These are phyloP conservation scores for Odontothrips loti DNA, from an alignment of 2,888 invertebrate species.

Conservation along the genomic window DNA sequence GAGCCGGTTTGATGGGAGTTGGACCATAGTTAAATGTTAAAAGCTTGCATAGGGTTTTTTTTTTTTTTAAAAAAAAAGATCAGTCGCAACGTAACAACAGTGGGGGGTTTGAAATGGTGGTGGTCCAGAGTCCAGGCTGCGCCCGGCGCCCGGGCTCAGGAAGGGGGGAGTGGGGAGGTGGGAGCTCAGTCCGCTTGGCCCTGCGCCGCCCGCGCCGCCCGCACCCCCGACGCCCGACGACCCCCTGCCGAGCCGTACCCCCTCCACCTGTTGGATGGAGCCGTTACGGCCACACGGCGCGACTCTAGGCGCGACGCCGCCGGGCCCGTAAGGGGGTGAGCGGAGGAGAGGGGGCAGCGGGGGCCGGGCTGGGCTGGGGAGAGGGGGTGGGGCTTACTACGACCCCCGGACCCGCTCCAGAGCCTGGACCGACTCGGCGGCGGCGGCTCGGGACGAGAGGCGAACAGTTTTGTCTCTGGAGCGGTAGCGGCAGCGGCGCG, in stretches of 20 bases:
- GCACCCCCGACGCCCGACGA: background rate
- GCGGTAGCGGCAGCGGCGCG: background rate
- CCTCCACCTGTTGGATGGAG: background rate
- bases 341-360: background rate
- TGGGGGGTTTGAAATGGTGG: no score
- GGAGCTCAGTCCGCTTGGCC: background rate
- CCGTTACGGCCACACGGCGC: background rate
- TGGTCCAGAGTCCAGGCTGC: no score
- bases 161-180: background rate
- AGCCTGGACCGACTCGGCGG: no score
- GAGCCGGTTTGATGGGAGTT: no score
- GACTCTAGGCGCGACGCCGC: background rate
- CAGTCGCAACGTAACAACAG: no score
- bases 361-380: background rate
- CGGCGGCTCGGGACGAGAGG: no score
- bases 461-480: background rate
- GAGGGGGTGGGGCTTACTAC: background rate
- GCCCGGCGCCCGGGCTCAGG: no score
- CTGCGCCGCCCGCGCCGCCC: background rate
- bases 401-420: background rate
- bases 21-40: no score
- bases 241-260: background rate
- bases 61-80: no score
- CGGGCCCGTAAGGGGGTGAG: background rate
- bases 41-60: no score